Percentiles rank a stretch among this genome's conserved stretches.
Conservation (phyloP, 1,140 invertebrate genomes). For the Helicoverpa armigera region DNA sequence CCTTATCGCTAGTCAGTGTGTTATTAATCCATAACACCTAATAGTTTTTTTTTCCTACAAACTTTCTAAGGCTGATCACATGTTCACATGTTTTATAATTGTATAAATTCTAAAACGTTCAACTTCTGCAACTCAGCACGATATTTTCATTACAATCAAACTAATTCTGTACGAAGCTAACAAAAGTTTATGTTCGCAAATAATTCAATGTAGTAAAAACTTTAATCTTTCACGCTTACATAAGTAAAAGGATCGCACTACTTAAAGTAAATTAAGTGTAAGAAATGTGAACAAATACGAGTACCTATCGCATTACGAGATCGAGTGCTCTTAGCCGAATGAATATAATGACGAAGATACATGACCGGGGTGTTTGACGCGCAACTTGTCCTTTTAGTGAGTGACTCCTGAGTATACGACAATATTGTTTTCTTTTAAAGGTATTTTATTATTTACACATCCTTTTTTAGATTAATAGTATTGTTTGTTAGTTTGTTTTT, state of each 20-base stretch:
- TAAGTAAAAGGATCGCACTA: slow-evolving; percentile 41
- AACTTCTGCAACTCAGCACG: too few species aligned
- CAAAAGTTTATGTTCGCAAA: slow-evolving; percentile 2
- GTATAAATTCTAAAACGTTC: too few species aligned
- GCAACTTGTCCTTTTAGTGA: slow-evolving; percentile 9
- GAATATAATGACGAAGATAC: slow-evolving; percentile 52
- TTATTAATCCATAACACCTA: too few species aligned
- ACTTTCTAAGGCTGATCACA: too few species aligned
- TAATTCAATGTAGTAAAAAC: slow-evolving; percentile 23
- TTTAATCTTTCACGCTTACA: slow-evolving; percentile 40
- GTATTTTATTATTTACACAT: not conserved
- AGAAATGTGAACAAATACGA: slow-evolving; percentile 54
- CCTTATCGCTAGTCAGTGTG: too few species aligned
- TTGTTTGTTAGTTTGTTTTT: not conserved
- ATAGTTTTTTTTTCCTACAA: too few species aligned
- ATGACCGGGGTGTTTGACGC: slow-evolving; percentile 4
- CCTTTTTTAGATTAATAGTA: not conserved
- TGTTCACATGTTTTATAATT: too few species aligned
- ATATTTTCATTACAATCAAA: not conserved
- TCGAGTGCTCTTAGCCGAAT: slow-evolving; percentile 63
- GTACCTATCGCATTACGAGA: slow-evolving; percentile 54
- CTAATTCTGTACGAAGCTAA: not conserved
- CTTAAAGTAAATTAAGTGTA: slow-evolving; percentile 59
- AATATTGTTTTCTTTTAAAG: not conserved
- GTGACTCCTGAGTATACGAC: not conserved